Evolutionary conservation across 92 coral and sea anemone species (phyloP).

Genomic region (Plumapathes pennacea): DNA sequence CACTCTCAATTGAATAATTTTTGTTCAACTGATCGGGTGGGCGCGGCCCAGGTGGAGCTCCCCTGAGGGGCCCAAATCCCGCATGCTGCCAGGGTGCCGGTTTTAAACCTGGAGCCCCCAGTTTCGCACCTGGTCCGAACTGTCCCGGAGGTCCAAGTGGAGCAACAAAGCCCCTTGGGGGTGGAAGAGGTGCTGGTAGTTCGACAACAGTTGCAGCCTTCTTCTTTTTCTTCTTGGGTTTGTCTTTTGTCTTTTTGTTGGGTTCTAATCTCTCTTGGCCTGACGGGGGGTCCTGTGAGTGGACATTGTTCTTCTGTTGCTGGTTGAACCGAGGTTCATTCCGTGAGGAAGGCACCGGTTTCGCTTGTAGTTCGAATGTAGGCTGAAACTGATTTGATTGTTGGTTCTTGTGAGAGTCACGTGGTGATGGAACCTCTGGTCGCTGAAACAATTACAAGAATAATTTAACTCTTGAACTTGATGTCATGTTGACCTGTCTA

Average conservation of each 20-base stretch:
- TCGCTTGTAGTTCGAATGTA: too few relatives aligned
- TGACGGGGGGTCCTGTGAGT: neutral
- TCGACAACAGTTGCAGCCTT: constrained; percentile 26
- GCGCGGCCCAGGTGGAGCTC: constrained; percentile 51
- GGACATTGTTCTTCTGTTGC: neutral
- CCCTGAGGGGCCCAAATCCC: constrained; percentile 57
- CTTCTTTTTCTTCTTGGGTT: constrained; percentile 58
- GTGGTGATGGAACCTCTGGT: too few relatives aligned
- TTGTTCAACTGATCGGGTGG: constrained; percentile 22
- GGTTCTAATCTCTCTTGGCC: neutral
- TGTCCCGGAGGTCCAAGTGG: constrained; percentile 66
- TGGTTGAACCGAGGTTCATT: too few relatives aligned
- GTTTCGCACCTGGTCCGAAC: constrained; percentile 52
- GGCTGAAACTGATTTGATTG: too few relatives aligned
- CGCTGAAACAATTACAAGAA: too few relatives aligned
- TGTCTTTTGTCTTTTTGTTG: constrained; percentile 62
- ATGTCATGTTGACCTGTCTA: too few relatives aligned
- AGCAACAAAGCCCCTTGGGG: constrained; percentile 68
- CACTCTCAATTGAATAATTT: constrained; percentile 16
- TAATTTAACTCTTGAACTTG: too few relatives aligned
- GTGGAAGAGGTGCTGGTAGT: constrained; percentile 30
- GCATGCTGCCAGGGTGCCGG: constrained; percentile 84
- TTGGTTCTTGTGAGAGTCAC: too few relatives aligned
- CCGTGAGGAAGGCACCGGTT: too few relatives aligned
- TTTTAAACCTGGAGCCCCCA: constrained; percentile 48